Conservation (phyloP, 2,888 invertebrate genomes). For the Vanessa cardui region DNA sequence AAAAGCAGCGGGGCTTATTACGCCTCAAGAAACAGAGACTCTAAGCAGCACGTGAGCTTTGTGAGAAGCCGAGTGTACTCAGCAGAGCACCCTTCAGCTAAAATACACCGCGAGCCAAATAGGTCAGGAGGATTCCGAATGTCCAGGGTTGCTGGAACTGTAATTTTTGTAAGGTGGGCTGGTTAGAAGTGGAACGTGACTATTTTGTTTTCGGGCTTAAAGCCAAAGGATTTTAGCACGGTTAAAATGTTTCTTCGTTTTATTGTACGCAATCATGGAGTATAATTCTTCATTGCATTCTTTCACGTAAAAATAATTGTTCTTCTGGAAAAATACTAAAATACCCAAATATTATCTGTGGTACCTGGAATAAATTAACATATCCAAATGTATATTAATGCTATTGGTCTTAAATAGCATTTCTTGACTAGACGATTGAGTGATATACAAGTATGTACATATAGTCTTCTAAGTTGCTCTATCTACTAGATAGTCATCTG, state of each 20-base stretch:
- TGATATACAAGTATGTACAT: too few relatives aligned
- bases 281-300: too few relatives aligned
- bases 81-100: conserved; percentile 24
- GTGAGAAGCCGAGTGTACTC: conserved; percentile 34
- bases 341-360: too few relatives aligned
- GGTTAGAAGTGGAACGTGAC: neutral
- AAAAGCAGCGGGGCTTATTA: conserved; percentile 1
- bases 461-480: too few relatives aligned
- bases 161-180: neutral
- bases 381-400: too few relatives aligned
- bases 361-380: too few relatives aligned
- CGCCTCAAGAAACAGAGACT: conserved; percentile 22
- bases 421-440: too few relatives aligned
- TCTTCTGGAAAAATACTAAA: neutral
- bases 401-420: too few relatives aligned
- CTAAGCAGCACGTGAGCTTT: conserved; percentile 33
- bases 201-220: neutral
- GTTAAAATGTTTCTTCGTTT: neutral
- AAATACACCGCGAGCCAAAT: conserved; percentile 33
- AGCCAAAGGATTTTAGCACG: neutral
- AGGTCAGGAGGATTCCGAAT: conserved; percentile 28
- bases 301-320: too few relatives aligned
- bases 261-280: neutral
- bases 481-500: too few relatives aligned
- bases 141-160: conserved; percentile 7